A percentile compares a stretch with the other conserved stretches of the same genome.
phyloP scores from a whole-genome alignment of 2,888 invertebrate genomes.

The Teinopalpus imperialis region DNA sequence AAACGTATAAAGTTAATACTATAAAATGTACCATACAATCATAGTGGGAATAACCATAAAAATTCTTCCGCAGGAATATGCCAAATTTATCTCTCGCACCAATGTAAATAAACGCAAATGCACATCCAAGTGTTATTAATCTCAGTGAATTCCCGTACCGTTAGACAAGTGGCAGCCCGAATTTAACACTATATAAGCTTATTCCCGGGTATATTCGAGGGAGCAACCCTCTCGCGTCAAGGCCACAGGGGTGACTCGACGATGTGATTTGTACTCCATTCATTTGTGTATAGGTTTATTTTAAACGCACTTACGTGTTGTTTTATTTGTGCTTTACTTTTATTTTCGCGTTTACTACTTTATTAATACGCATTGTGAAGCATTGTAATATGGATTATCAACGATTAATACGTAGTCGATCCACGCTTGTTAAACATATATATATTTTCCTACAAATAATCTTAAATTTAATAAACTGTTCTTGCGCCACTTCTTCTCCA shows the following conservation, averaged over 20 bases:
- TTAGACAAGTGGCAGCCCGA: conserved; percentile 25
- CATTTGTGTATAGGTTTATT: conserved; percentile 37
- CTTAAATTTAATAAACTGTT: no score
- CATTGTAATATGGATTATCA: no score
- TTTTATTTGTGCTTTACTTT: conserved; percentile 10
- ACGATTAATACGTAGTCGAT: no score
- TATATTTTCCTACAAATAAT: no score
- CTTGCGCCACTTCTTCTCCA: no score
- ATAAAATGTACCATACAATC: background rate
- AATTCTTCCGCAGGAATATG: background rate
- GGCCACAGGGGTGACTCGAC: conserved; percentile 58
- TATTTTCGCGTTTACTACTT: background rate
- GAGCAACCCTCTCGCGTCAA: conserved; percentile 60
- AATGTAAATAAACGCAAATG: conserved; percentile 5
- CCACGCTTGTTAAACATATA: no score
- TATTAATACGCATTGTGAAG: no score
- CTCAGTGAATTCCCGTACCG: conserved; percentile 21
- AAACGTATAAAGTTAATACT: background rate
- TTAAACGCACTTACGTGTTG: conserved; percentile 18
- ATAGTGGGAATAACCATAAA: background rate
- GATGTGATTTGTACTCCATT: conserved; percentile 39
- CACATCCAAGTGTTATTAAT: conserved; percentile 22
- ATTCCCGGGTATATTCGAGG: conserved; percentile 39
- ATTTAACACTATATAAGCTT: conserved; percentile 24
- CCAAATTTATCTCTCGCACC: conserved; percentile 7